Percentiles rank a stretch among this genome's conserved stretches.
phyloP scores from a whole-genome alignment of 1,140 invertebrate species.

The Halictus rubicundus region DNA sequence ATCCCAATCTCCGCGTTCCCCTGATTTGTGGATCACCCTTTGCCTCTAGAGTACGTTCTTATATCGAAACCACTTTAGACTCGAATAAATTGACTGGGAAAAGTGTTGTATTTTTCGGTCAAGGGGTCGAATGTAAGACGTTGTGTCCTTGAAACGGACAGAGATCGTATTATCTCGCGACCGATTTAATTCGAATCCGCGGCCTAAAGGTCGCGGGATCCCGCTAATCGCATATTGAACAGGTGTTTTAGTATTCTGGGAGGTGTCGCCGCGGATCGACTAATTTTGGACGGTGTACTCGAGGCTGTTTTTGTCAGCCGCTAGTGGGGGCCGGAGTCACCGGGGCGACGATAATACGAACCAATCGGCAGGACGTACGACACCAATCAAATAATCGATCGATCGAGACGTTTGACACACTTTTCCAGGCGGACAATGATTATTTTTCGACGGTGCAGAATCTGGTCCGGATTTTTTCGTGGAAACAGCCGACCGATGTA shows the following conservation, averaged over 20 bases:
- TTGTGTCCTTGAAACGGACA: background rate
- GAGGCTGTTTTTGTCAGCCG: background rate
- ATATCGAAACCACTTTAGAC: too few relatives aligned
- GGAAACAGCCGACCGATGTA: background rate
- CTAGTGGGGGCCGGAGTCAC: background rate
- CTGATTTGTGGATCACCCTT: too few relatives aligned
- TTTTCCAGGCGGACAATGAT: conserved; percentile 20
- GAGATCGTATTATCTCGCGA: background rate
- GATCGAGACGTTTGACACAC: conserved; percentile 26
- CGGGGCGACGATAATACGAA: conserved; percentile 16
- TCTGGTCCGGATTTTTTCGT: background rate
- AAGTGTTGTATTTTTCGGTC: too few relatives aligned
- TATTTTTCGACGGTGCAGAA: conserved; percentile 28
- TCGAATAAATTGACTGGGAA: too few relatives aligned
- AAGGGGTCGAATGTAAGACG: too few relatives aligned
- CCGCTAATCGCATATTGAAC: background rate
- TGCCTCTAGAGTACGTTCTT: too few relatives aligned
- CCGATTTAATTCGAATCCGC: background rate
- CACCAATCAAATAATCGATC: conserved; percentile 34
- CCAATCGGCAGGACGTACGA: conserved; percentile 20
- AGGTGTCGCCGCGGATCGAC: background rate
- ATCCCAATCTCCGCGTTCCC: too few relatives aligned
- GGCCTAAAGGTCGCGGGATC: background rate
- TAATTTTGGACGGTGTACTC: background rate
- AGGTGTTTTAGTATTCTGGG: background rate